Evolutionary conservation across 2,113 vertebrate genomes (phyloP), one percentile per base, ranked within the genome.

Genomic region (Scatophagus argus): DNA sequence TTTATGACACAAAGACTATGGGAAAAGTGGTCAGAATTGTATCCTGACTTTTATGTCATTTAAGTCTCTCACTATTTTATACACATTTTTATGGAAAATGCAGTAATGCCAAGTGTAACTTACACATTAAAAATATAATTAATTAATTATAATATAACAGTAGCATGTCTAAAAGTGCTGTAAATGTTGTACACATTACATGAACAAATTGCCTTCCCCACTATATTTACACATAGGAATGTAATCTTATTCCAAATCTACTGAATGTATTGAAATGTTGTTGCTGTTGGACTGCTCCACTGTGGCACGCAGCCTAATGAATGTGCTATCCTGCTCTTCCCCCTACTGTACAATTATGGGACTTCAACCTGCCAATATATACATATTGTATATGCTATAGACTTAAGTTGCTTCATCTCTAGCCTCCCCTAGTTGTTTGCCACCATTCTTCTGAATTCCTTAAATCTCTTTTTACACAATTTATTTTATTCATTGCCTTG

Each of bases 261-360:
- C 19, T 44, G 17, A 58, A 38, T 70, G 7, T 7, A 62, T 34
- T 23, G 43, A 44, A 19, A 23, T 62, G 43, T 14, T 25, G 6
- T 11, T 58, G 6, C 29, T 69, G 25, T 12, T 72, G 51, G 6
- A 55, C 25, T 47, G 31, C 9, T 58, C 4, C 8, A 1, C 64
- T 49, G 59, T 55, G 59, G 31, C 61, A 44, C 34, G 31, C 34
- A 27, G 49, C 36, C 47, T 56, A 55, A 59, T 62, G 29, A 78
- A 83, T 84, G 7, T 77, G 56, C 56, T 74, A 56, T 93, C 87
- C 89, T 91, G 65, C 52, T 84, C 56, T 75, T 79, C 91, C 90
- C 85, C 77, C 92, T 93, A 78, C 87, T 90, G 88, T 76, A 56
- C 80, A 81, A 29, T 49, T 23, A 25, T 19, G 80, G 88, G n/a